Percentiles rank a stretch among this genome's conserved stretches.
phyloP scores from a whole-genome alignment of 2,888 invertebrate species.

The Amphiduros pacificus region DNA sequence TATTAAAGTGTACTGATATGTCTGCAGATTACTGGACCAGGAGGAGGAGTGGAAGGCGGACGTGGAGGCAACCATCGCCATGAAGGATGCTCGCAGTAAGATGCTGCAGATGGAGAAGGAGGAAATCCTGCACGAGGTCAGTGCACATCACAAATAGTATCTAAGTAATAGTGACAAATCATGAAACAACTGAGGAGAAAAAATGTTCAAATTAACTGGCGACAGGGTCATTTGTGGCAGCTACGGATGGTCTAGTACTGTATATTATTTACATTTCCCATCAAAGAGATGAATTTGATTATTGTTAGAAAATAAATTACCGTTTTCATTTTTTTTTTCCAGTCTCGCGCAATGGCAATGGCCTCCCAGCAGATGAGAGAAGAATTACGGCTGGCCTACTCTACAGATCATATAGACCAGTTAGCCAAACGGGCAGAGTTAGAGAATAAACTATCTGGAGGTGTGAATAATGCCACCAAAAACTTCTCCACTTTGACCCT shows the following conservation, averaged over 20 bases:
- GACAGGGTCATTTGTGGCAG: background rate
- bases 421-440: constrained; percentile 21
- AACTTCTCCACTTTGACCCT: too few relatives aligned
- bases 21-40: constrained; percentile 25
- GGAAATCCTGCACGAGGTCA: constrained; percentile 27
- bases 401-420: constrained; percentile 29
- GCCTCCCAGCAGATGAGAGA: constrained; percentile 45
- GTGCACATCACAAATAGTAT: background rate
- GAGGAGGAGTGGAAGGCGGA: constrained; percentile 32
- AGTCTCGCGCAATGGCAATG: constrained; percentile 48
- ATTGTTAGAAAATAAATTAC: background rate
- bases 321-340: constrained; percentile 23
- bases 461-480: too few relatives aligned
- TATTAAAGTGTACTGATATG: background rate
- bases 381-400: constrained; percentile 41
- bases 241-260: background rate
- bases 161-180: background rate
- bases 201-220: too few relatives aligned
- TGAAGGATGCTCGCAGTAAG: constrained; percentile 28
- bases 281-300: background rate
- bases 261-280: background rate
- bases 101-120: constrained; percentile 28
- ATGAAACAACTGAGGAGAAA: too few relatives aligned
- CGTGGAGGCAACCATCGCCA: constrained; percentile 31
- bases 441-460: too few relatives aligned